phyloP scores from a whole-genome alignment of 1,140 invertebrate species.

The Psix sp. region DNA sequence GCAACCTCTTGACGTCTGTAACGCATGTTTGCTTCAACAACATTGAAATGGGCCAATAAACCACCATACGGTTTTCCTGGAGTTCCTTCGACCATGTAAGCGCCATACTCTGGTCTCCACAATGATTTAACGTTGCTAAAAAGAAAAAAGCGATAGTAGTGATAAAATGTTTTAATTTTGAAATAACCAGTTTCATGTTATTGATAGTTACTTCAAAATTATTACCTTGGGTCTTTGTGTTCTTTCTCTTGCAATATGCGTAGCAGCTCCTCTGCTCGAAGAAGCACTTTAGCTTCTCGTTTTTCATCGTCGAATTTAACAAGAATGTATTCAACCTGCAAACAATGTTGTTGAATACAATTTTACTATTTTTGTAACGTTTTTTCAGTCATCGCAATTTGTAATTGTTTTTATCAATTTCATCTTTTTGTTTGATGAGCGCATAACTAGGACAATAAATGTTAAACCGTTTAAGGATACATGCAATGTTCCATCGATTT shows the following conservation, averaged over 20 bases:
- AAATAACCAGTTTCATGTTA: slow-evolving; percentile 64
- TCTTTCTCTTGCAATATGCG: slow-evolving; percentile 90
- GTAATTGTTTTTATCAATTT: no score
- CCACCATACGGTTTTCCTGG: slow-evolving; percentile 97
- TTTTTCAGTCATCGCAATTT: no score
- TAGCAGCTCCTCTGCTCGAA: slow-evolving; percentile 89
- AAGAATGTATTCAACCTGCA: slow-evolving; percentile 94
- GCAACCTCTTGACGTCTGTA: slow-evolving; percentile 91
- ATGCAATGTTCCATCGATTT: no score
- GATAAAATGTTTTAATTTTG: slow-evolving; percentile 8
- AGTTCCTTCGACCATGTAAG: slow-evolving; percentile 99
- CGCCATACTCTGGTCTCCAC: slow-evolving; percentile 98
- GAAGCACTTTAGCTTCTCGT: slow-evolving; percentile 88
- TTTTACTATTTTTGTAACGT: no score
- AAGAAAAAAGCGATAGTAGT: no score
- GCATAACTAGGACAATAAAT: no score
- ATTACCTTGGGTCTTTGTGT: slow-evolving; percentile 85
- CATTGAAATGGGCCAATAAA: slow-evolving; percentile 96
- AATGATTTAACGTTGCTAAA: slow-evolving; percentile 86
- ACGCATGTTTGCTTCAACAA: slow-evolving; percentile 98
- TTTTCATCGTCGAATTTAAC: slow-evolving; percentile 95
- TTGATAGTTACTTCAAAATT: no score
- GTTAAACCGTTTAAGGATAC: no score
- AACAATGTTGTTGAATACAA: neutral
- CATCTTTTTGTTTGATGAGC: no score